These are phyloP conservation scores for Cherax destructor DNA, from an alignment of 1,140 invertebrate genomes.

Conservation along the genomic window DNA sequence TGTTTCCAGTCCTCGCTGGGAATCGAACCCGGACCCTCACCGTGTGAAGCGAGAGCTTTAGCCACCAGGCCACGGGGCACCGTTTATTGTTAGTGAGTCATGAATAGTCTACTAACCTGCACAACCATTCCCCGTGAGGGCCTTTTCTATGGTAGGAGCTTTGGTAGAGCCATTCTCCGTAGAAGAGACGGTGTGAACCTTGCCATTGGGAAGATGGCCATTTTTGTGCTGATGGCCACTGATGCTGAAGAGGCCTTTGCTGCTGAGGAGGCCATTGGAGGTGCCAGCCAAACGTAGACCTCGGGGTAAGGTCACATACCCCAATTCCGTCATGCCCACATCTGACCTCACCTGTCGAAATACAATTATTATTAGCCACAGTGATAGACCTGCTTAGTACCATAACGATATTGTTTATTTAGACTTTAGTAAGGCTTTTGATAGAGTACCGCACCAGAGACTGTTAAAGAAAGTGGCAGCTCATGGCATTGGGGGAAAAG, in stretches of 20 bases:
- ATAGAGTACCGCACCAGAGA: too few species aligned
- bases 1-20: too few species aligned
- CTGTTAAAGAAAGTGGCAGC: too few species aligned
- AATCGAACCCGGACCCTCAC: too few species aligned
- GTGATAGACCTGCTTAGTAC: too few species aligned
- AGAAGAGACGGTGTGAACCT: neutral
- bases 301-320: constrained; percentile 30
- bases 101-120: neutral
- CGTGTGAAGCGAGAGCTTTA: too few species aligned
- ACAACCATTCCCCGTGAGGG: neutral
- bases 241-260: neutral
- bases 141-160: neutral
- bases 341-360: constrained; percentile 8
- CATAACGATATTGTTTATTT: too few species aligned
- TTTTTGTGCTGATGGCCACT: neutral
- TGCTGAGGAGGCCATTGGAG: neutral
- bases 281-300: neutral
- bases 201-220: constrained; percentile 5
- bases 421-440: too few species aligned
- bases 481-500: too few species aligned
- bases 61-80: too few species aligned
- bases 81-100: too few species aligned
- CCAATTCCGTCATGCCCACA: constrained; percentile 28
- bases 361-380: neutral
- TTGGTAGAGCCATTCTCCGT: neutral